These are phyloP conservation scores for Hyles vespertilio DNA, from an alignment of 1,140 invertebrate genomes.

Conservation along the genomic window DNA sequence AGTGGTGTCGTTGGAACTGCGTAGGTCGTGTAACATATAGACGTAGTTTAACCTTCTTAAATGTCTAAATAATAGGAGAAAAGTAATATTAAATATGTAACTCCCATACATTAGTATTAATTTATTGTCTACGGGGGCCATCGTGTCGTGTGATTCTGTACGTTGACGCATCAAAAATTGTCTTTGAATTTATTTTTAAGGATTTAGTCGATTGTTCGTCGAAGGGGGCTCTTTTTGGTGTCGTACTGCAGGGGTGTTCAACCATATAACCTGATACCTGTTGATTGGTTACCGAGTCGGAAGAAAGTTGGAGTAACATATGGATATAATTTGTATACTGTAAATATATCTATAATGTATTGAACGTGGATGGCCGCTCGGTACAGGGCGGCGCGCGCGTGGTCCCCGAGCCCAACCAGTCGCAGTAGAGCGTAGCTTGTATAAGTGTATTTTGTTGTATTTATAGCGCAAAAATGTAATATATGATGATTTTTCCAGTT, in stretches of 20 bases:
- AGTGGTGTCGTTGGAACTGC: slow-evolving; percentile 4
- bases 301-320: no score
- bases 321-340: no score
- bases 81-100: slow-evolving; percentile 24
- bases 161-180: no score
- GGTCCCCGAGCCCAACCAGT: slow-evolving; percentile 30
- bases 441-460: slow-evolving; percentile 68
- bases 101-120: slow-evolving; percentile 29
- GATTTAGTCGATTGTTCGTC: no score
- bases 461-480: slow-evolving; percentile 65
- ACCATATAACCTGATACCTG: no score
- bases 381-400: no score
- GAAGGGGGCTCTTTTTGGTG: no score
- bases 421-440: slow-evolving; percentile 53
- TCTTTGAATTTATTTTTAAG: no score
- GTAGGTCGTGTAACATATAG: slow-evolving; percentile 12
- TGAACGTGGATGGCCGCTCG: no score
- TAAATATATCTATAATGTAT: no score
- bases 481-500: slow-evolving; percentile 51
- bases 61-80: slow-evolving; percentile 27
- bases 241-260: no score
- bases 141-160: background rate
- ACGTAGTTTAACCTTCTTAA: slow-evolving; percentile 15
- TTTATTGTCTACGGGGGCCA: slow-evolving; percentile 48
- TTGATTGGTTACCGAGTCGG: no score